These are phyloP conservation scores for Echiichthys vipera DNA, from an alignment of 2,797 vertebrate species.

Conservation along the genomic window DNA sequence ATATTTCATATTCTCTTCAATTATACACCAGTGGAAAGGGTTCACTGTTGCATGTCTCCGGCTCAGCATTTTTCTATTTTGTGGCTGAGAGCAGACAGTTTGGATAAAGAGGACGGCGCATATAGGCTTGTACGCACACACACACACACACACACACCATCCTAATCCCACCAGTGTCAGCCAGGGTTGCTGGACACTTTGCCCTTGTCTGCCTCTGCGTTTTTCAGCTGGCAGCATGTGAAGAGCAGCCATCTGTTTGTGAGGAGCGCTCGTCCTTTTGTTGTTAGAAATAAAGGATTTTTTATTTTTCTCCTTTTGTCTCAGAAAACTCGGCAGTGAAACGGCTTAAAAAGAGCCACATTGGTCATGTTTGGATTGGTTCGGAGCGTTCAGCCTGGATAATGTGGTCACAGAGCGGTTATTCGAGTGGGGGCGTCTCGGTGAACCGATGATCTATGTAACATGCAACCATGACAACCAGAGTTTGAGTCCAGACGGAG, in stretches of 20 bases:
- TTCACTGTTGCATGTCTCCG: slow-evolving; percentile 14
- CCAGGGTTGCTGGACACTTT: slow-evolving; percentile 30
- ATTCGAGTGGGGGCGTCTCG: background rate
- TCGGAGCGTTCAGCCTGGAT: background rate
- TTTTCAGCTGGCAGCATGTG: slow-evolving; percentile 57
- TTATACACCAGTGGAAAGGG: slow-evolving; percentile 34
- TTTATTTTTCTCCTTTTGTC: background rate
- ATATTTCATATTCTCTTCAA: slow-evolving; percentile 59
- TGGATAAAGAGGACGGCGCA: slow-evolving; percentile 14
- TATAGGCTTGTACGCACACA: background rate
- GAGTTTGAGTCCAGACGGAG: background rate
- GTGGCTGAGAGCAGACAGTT: slow-evolving; percentile 1
- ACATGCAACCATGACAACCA: background rate
- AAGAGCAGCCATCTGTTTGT: slow-evolving; percentile 75
- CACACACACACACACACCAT: background rate
- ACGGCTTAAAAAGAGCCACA: slow-evolving; percentile 7
- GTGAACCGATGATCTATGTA: background rate
- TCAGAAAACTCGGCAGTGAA: slow-evolving; percentile 15
- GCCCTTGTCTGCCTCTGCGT: slow-evolving; percentile 40
- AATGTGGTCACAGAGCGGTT: background rate
- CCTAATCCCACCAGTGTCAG: slow-evolving; percentile 9
- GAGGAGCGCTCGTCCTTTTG: slow-evolving; percentile 67
- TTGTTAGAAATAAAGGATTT: slow-evolving; percentile 54
- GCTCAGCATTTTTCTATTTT: background rate
- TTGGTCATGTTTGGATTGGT: background rate